These are phyloP conservation scores for Campoletis sonorensis DNA, from an alignment of 1,140 invertebrate species.

Conservation along the genomic window DNA sequence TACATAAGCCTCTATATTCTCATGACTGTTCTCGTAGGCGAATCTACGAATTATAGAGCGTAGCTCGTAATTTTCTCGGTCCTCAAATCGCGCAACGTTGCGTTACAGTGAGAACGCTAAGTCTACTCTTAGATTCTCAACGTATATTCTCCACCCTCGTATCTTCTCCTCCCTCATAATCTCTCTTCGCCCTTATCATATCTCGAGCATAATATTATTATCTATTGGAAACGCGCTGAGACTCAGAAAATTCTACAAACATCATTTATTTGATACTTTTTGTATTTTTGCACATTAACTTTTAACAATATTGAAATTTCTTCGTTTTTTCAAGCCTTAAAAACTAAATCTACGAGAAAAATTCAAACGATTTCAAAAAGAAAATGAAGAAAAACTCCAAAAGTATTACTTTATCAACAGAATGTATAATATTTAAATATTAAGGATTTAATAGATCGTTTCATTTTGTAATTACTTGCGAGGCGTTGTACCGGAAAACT, in stretches of 20 bases:
- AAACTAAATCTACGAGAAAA: too few relatives aligned
- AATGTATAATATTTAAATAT: too few relatives aligned
- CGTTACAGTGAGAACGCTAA: not conserved
- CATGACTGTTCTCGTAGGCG: constrained; percentile 18
- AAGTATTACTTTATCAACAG: too few relatives aligned
- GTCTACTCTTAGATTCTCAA: not conserved
- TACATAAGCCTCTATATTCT: constrained; percentile 16
- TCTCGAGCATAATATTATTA: not conserved
- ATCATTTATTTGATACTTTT: not conserved
- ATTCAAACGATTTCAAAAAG: too few relatives aligned
- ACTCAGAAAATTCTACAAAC: not conserved
- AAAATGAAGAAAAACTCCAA: too few relatives aligned
- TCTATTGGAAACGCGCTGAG: not conserved
- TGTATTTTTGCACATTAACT: too few relatives aligned
- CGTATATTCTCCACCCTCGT: not conserved
- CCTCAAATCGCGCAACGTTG: constrained; percentile 33
- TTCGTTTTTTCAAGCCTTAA: too few relatives aligned
- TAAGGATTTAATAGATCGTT: too few relatives aligned
- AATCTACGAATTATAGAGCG: constrained; percentile 42
- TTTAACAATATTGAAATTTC: too few relatives aligned
- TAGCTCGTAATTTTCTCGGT: constrained; percentile 39
- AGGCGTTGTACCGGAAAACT: too few relatives aligned
- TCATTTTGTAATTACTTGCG: too few relatives aligned
- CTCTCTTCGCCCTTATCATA: not conserved
- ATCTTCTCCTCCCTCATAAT: not conserved